Evolutionary conservation across 2,797 vertebrate species (phyloP), one percentile per base, ranked within the genome.

Genomic region (Eulemur mongoz): DNA sequence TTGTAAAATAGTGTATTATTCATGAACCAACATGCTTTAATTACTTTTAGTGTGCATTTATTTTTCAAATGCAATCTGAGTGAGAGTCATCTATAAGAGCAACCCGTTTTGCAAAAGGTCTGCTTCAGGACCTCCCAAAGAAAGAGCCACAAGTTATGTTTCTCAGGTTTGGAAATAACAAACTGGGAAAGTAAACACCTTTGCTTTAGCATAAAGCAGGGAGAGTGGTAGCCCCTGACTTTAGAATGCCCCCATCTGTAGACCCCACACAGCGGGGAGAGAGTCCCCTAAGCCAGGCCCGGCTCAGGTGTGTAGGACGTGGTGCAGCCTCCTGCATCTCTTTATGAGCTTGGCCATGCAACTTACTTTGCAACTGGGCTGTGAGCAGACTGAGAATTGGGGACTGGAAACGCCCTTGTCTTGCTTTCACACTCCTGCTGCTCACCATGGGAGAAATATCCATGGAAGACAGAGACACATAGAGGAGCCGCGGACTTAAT

Each of bases 1-100:
- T 98, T 98, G 97, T 98, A 98, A 98, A 98, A 98, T 96, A 97
- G 98, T 98, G 97, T 98, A 98, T 98, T 99, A 98, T 98, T 98
- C 98, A 98, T 98, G 98, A 98, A 98, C 98, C 97, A 98, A 98
- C 97, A 98, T 96, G 96, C 94, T 97, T 98, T 99, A 98, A 98
- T 99, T 98, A 98, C 98, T 98, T 98, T 97, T 98, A 98, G 97
- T 96, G 94, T 97, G 96, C 98, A 98, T 97, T 98, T 98, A 97
- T 98, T 98, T 99, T 98, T 98, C 97, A 97, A 98, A 98, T 97
- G 94, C 96, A 97, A 32, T 97, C 93, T 89, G 96, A 98, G 92
- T 98, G 98, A 97, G 95, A 97, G 98, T 97, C 86, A 70, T 97
- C 93, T 96, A 25, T 92, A 97, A 98, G 97, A 97, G 95, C 95